Evolutionary conservation across 2,888 invertebrate genomes (phyloP), one percentile per base, ranked within the genome.

Genomic region (Parnassius mnemosyne): DNA sequence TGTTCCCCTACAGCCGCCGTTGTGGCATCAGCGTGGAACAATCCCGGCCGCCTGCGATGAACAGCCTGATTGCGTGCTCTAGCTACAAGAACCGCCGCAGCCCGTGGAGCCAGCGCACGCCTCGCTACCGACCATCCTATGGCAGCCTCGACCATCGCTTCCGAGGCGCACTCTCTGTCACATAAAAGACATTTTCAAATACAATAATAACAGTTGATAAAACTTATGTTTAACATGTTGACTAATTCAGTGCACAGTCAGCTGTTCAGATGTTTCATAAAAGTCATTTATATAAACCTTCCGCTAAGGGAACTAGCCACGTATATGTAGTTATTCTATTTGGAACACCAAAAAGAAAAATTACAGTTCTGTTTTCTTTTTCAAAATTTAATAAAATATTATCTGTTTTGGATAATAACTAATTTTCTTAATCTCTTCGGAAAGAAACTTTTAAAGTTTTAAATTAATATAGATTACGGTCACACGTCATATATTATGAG

Each of bases 11-110:
- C 77, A 91, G 91, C 65, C 83, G 77, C 62, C 84, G 81, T 13
- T 88, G 80, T 65, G 89, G 90, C 63, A 93, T 95, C 71, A 93
- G 93, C 60, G 93, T 95, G 69, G 95, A 95, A 74, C 92, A 92
- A 66, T 93, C 93, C 50, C 88, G 95, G 47, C 94, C 94, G 0
- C 93, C 93, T n/a, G 95, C 93, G 57, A 94, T 95, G 94, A 95
- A 94, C 86, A 95, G 95, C 63, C 87, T 95, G 65, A 95, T 95
- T 65, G 94, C 95, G 0, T 95, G 95, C 87, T 95, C 95, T 81
- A 95, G 95, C 83, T 95, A 94, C 89, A 95, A 95, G 79, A 95
- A 94, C 82, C 92, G 90, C 0, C 79, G 87, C n/a, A 85, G 85
- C 57, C 90, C 91, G 0, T 92, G 92, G 91, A 84, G 83, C 44